These are phyloP conservation scores for Caenorhabditis becei DNA, from an alignment of 2,888 invertebrate genomes.

Conservation along the genomic window DNA sequence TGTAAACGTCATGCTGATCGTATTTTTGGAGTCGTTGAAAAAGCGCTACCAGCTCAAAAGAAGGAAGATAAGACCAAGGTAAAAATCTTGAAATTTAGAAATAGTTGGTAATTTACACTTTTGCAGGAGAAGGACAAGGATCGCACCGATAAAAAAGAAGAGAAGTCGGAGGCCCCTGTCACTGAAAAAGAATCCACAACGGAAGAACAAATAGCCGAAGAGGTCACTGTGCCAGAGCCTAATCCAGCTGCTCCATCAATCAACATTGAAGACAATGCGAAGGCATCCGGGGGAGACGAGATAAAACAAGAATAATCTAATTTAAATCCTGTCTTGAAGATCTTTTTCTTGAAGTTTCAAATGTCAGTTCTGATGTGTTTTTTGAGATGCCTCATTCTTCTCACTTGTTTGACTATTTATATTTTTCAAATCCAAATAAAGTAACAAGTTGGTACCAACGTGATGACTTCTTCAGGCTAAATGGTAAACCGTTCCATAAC, in stretches of 20 bases:
- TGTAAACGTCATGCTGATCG: conserved; percentile 74
- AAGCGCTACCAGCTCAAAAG: conserved; percentile 69
- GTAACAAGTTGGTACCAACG: background rate
- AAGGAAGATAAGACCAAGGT: conserved; percentile 43
- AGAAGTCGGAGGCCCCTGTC: conserved; percentile 4
- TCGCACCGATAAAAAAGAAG: conserved; percentile 45
- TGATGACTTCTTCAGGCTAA: background rate
- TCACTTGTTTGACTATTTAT: background rate
- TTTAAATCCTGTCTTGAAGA: background rate
- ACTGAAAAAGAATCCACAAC: conserved; percentile 12
- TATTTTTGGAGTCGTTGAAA: conserved; percentile 73
- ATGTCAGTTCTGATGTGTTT: background rate
- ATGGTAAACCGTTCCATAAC: background rate
- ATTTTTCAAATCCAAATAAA: background rate
- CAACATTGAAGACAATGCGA: background rate
- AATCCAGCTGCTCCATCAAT: conserved; percentile 2
- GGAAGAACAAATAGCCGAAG: conserved; percentile 2
- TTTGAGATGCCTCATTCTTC: background rate
- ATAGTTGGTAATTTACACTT: background rate
- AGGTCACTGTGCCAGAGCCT: conserved; percentile 36
- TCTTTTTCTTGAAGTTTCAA: conserved; percentile 10
- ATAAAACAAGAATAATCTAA: background rate
- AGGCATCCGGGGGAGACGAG: background rate
- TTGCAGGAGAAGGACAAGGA: conserved; percentile 46
- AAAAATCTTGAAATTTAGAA: background rate